Percentiles rank a stretch among this genome's conserved stretches.
Conservation (phyloP, 2,113 vertebrate species). For the Rynchops niger region DNA sequence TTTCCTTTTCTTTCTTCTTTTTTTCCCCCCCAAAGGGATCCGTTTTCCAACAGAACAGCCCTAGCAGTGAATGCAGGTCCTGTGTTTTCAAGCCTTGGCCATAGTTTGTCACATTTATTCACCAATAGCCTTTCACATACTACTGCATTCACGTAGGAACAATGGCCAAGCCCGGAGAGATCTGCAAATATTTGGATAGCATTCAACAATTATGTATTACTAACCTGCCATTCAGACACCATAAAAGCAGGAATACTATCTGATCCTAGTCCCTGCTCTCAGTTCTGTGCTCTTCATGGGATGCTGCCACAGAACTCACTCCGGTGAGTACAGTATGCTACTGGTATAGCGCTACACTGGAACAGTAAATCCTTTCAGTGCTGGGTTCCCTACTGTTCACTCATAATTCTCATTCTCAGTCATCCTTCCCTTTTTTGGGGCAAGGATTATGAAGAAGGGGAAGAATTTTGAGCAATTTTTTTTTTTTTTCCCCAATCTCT, state of each 20-base stretch:
- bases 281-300: neutral
- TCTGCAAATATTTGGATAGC: neutral
- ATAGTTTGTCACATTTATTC: fast-evolving
- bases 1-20: neutral
- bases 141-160: neutral
- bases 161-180: neutral
- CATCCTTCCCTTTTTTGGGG: neutral
- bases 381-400: neutral
- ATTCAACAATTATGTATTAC: neutral
- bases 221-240: no score
- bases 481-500: neutral
- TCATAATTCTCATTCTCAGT: neutral
- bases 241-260: neutral
- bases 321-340: neutral
- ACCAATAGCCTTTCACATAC: neutral
- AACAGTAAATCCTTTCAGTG: neutral
- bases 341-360: neutral
- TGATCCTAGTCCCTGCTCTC: neutral
- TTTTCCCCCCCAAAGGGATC: no score
- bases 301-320: neutral
- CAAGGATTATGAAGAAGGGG: neutral
- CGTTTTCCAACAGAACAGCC: neutral
- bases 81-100: neutral
- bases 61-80: neutral
- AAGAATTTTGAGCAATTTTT: neutral